Base-by-base conservation (phyloP, 1,140 invertebrate genomes). In the Bactericera cockerelli region DNA sequence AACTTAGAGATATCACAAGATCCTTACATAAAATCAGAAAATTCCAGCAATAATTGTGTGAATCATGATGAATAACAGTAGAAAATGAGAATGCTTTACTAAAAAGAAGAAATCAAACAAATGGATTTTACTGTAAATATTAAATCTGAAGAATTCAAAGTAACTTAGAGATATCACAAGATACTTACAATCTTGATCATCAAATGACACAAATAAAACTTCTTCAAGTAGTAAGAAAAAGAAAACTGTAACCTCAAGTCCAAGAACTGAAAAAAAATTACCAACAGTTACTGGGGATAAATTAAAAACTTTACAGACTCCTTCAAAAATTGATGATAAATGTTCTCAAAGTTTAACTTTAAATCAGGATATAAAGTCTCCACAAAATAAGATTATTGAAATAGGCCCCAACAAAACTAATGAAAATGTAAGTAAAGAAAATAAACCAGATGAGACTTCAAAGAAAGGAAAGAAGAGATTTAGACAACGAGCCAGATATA, bases 21-120 rank as follows among this genome's bases (percentile, higher is more conserved):
- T n/a, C n/a, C n/a, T n/a, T n/a, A n/a, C n/a, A 36, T 16, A 49
- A 49, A 49, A 49, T 49, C 42, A 49, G 42, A 49, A 49, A 49
- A 22, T 4, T 10, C 19, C 22, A 22, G 22, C n/a, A 49, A 6
- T 16, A 22, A n/a, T n/a, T n/a, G 22, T 49, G 42, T 49, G 6
- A n/a, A 49, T 8, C 42, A 10, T 49, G 22, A 16, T 6, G 22
- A 49, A 49, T 4, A 49, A 49, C 4, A 16, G 4, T 31, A 31
- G 28, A 31, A 31, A 13, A 31, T 31, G 28, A 31, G 28, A 49
- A 49, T 49, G 42, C 6, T 49, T 4, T 49, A 4, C n/a, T 8
- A 10, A 49, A n/a, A 19, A 10, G 19, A n/a, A n/a, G 19, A 6
- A 8, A 49, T 6, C 3, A 49, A 49, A n/a, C 42, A 49, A 49